Percentiles rank a stretch among this genome's conserved stretches.
phyloP scores from a whole-genome alignment of 2,797 vertebrate genomes.

The Eidolon dupreanum region DNA sequence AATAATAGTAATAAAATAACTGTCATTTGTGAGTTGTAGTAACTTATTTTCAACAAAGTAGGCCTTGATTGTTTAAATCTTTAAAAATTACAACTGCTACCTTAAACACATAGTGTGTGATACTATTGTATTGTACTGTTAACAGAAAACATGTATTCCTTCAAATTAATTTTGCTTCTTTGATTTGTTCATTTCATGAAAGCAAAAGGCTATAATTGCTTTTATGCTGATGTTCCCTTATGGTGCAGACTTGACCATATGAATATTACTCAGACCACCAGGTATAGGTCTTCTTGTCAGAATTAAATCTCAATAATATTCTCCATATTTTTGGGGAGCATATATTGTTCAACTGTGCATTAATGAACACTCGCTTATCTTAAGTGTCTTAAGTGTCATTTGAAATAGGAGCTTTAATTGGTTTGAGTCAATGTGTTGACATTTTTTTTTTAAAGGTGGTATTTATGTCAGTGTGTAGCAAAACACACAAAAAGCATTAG shows the following conservation, averaged over 20 bases:
- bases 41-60: neutral
- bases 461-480: neutral
- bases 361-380: slow-evolving; percentile 1
- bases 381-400: neutral
- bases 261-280: neutral
- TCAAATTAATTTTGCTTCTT: slow-evolving; percentile 27
- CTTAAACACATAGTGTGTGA: slow-evolving; percentile 9
- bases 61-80: slow-evolving; percentile 12
- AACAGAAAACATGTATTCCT: neutral
- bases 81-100: slow-evolving; percentile 31
- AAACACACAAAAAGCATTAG: neutral
- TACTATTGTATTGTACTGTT: slow-evolving; percentile 19
- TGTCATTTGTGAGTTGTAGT: neutral
- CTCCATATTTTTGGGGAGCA: neutral
- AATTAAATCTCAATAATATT: slow-evolving; percentile 8
- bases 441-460: neutral
- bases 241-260: neutral
- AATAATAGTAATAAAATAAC: slow-evolving; percentile 25
- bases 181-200: slow-evolving; percentile 23
- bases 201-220: neutral
- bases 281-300: slow-evolving; percentile 21
- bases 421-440: neutral
- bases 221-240: neutral
- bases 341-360: neutral
- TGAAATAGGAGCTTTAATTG: slow-evolving; percentile 32